Percentiles rank a stretch among this genome's conserved stretches.
phyloP scores from a whole-genome alignment of 2,888 invertebrate genomes.

The Lasioglossum pauxillum region DNA sequence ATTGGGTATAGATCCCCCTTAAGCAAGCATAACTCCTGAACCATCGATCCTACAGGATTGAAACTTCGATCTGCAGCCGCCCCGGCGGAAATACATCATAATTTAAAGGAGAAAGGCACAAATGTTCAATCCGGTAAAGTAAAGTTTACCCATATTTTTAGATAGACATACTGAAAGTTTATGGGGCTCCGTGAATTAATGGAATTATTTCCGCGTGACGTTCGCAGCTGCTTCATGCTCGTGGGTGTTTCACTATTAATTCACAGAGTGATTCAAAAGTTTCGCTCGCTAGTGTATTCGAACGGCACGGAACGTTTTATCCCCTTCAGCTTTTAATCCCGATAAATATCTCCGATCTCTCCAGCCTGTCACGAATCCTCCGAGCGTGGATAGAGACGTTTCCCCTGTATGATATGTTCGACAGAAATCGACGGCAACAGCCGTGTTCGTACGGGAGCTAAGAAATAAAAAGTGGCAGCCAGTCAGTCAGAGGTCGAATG shows the following conservation, averaged over 20 bases:
- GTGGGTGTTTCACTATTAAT: neutral
- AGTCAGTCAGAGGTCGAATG: neutral
- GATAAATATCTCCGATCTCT: neutral
- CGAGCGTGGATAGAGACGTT: neutral
- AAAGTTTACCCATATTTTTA: neutral
- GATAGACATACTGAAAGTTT: neutral
- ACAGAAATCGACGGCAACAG: conserved; percentile 36
- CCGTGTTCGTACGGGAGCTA: neutral
- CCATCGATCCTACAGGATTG: too few species aligned
- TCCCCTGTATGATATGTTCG: conserved; percentile 17
- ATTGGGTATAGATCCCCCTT: too few species aligned
- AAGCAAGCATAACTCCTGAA: too few species aligned
- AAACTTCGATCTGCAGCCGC: too few species aligned
- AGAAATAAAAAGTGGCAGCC: conserved; percentile 2
- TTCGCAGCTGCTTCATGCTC: neutral
- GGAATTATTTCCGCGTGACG: neutral
- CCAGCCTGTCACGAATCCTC: neutral
- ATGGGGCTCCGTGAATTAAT: neutral
- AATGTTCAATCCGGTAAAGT: too few species aligned
- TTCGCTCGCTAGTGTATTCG: neutral
- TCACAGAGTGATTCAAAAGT: neutral
- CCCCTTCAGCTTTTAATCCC: neutral
- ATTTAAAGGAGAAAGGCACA: too few species aligned
- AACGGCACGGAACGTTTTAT: neutral
- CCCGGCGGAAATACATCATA: too few species aligned